Base-by-base conservation (phyloP, 2,888 invertebrate species). In the Caradrina kadenii region DNA sequence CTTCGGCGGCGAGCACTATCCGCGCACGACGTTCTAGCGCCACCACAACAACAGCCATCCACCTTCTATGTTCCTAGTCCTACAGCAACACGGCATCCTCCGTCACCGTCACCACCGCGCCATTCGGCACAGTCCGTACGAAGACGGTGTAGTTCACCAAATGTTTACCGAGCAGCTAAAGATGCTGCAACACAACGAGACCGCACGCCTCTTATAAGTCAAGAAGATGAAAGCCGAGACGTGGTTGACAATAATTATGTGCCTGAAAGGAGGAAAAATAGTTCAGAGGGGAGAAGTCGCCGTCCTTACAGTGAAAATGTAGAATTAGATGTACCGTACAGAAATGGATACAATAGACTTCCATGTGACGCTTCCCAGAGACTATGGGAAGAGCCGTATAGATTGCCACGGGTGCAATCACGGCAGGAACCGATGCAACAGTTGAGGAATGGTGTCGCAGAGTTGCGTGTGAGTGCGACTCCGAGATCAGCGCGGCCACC, bases 1-100 rank as follows among this genome's bases (percentile, higher is more conserved):
- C 91, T 97, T 69, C 94, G 97, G 58, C 93, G 97, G 63, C 95
- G 97, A 80, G 97, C 97, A 2, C 87, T 97, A 35, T 97, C 97
- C 61, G 97, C 97, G 15, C 97, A 97, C 81, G 97, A 97, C 85
- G 97, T 97, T 17, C 96, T 97, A 79, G 93, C 96, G 17, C 96
- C 96, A 42, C 96, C 95, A 1, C 96, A 93, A 71, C 96, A 96
- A 73, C 96, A 96, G 71, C 96, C 96, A n/a, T 95, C 97, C 2
- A 97, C 96, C 8, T 98, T 98, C 88, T 97, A 97, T 89, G 97
- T 97, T 42, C 97, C 98, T 68, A 97, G 97, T 88, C 96, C 96
- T 0, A 94, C 96, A 1, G 90, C 96, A 42, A 90, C 89, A 2
- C 93, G 96, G 21, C 93, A 96, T 22, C 94, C 96, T 21, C 91